phyloP scores from a whole-genome alignment of 2,888 invertebrate genomes.

The Cantharis rustica region DNA sequence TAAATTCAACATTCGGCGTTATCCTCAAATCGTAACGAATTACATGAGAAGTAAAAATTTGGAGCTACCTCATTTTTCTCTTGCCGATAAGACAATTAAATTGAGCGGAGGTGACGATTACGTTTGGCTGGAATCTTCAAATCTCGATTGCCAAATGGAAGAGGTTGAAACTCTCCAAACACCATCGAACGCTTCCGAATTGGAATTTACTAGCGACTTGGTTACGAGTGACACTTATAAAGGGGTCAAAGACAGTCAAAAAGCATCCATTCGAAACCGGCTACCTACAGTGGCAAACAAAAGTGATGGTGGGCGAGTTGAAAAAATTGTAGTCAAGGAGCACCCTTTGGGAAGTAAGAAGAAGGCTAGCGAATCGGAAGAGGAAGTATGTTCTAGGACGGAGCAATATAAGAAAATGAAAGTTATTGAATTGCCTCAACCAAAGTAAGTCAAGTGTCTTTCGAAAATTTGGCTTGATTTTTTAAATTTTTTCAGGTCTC shows the following conservation, averaged over 20 bases:
- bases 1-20: conserved; percentile 75
- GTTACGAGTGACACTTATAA: conserved; percentile 26
- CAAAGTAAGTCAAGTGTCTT: conserved; percentile 52
- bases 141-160: conserved; percentile 55
- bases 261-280: background rate
- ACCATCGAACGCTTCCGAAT: conserved; percentile 78
- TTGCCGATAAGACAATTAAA: conserved; percentile 63
- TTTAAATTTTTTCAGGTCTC: conserved; percentile 9
- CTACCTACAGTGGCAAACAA: background rate
- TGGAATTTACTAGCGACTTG: conserved; percentile 61
- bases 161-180: conserved; percentile 70
- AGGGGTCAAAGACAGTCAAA: background rate
- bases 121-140: conserved; percentile 41
- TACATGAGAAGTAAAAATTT: conserved; percentile 78
- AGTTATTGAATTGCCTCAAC: conserved; percentile 66
- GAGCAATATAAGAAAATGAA: conserved; percentile 49
- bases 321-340: conserved; percentile 8
- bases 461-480: background rate
- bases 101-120: conserved; percentile 47
- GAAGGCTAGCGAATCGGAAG: conserved; percentile 5
- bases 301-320: background rate
- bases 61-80: conserved; percentile 65
- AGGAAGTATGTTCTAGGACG: conserved; percentile 15
- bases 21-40: conserved; percentile 74
- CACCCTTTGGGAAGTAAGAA: conserved; percentile 13